Base-by-base conservation (phyloP, 2,888 invertebrate genomes). In the Platycheirus rosarum region DNA sequence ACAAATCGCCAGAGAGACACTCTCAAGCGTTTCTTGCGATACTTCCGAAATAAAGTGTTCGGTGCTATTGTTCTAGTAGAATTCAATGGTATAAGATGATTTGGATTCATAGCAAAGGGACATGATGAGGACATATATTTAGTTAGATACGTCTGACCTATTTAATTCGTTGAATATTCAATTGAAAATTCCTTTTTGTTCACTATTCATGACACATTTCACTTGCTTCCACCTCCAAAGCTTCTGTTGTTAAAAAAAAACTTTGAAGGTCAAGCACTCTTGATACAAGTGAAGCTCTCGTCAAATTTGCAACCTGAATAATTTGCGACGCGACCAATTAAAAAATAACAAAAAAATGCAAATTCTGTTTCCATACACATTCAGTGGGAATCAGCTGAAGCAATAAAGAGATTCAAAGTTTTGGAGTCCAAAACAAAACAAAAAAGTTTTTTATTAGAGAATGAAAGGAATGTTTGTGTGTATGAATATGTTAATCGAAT, bases 251-350 rank as follows among this genome's bases (percentile, higher is more conserved):
- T 8, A 18, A 71, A 65, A 74, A 63, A 66, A 74, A 62, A 42
- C 18, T 23, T 9, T 9, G 62, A 60, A 66, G 76, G 70, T 70
- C 26, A 62, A 46, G 53, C 14, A n/a, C 29, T 44, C 23, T 20
- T 2, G n/a, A 57, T 29, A 29, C 7, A 8, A 42, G 40, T 40
- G 14, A 60, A 13, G 23, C 42, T 18, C 46, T 29, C 13, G 29
- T 63, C 42, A 37, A 70, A 63, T 51, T 49, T 13, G 60, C 60
- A 40, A 29, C 18, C 44, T 51, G 35, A 65, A 42, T 20, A 42
- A 66, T 20, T 60, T 63, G 29, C 48, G 35, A 51, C 26, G 13
- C 14, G 8, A 66, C 48, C 40, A 68, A 78, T 73, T 73, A 62
- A 73, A 44, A 60, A 42, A 57, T n/a, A 57, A 29, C 11, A 40